Conservation (phyloP, 2,888 invertebrate genomes). For the Cerceris ruficornis region DNA sequence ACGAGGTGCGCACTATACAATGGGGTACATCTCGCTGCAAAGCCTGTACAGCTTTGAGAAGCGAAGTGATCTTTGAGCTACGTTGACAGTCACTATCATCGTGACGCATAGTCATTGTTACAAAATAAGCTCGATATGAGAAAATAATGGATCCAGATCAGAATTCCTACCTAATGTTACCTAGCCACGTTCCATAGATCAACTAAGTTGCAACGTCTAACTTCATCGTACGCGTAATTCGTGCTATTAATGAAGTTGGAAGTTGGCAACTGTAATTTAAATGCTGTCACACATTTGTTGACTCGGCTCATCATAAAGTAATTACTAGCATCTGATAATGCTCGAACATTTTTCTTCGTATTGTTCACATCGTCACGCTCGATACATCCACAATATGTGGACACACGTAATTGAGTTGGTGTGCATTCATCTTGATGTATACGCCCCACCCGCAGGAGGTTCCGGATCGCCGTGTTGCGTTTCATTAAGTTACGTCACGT, state of each 20-base stretch:
- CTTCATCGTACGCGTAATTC: background rate
- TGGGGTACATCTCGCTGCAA: background rate
- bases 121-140: too few species aligned
- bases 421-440: slow-evolving; percentile 42
- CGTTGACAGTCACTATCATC: too few species aligned
- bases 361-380: slow-evolving; percentile 3
- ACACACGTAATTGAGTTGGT: slow-evolving; percentile 16
- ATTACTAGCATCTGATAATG: slow-evolving; percentile 52
- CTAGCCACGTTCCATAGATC: too few species aligned
- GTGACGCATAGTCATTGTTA: too few species aligned
- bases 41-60: background rate
- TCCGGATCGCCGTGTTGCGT: slow-evolving; percentile 49
- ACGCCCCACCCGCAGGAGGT: slow-evolving; percentile 29
- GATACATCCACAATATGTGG: background rate
- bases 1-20: slow-evolving; percentile 40
- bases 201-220: background rate
- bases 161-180: too few species aligned
- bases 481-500: slow-evolving; percentile 59
- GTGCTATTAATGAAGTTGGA: slow-evolving; percentile 26
- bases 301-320: slow-evolving; percentile 43
- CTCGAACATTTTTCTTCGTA: slow-evolving; percentile 18
- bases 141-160: too few species aligned
- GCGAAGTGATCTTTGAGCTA: background rate
- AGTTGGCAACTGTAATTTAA: slow-evolving; percentile 25
- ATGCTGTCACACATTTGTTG: slow-evolving; percentile 17